Percentiles rank a stretch among this genome's conserved stretches.
Evolutionary conservation across 2,113 vertebrate genomes (phyloP).

Genomic region (Myotis davidii): DNA sequence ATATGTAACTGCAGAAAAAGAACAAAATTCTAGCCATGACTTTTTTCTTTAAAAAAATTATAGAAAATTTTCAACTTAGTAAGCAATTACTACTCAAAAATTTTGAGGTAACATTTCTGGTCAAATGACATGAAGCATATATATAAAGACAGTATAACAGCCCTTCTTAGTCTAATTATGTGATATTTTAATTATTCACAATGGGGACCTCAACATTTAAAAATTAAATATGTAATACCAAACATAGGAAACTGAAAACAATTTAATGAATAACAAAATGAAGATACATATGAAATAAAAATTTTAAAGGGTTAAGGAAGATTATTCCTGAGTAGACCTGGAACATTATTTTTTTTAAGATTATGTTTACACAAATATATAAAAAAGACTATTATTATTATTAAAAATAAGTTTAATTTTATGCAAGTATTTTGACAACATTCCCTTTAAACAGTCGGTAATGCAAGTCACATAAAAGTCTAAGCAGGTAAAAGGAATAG

Average conservation of each 20-base stretch:
- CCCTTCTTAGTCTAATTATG: not conserved
- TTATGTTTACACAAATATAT: conserved; percentile 61
- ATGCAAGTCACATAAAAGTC: conserved; percentile 61
- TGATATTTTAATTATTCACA: not conserved
- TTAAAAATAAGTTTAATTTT: conserved; percentile 76
- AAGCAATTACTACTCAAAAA: conserved; percentile 38
- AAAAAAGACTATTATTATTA: conserved; percentile 78
- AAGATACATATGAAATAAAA: conserved; percentile 38
- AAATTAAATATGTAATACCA: conserved; percentile 38
- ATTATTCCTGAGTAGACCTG: conserved; percentile 59
- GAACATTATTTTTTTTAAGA: conserved; percentile 58
- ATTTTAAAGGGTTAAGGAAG: not conserved
- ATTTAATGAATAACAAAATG: conserved; percentile 36
- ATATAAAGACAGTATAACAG: not conserved
- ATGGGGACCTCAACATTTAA: not conserved
- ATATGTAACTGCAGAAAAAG: not conserved
- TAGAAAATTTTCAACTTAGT: conserved; percentile 29
- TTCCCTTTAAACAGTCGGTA: conserved; percentile 65
- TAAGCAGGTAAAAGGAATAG: conserved; percentile 52
- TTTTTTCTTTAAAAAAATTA: conserved; percentile 23
- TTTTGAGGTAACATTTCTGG: conserved; percentile 43
- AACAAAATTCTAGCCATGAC: not conserved
- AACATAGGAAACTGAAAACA: not conserved
- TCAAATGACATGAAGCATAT: conserved; percentile 49
- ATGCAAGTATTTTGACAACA: conserved; percentile 69